A percentile compares a stretch with the other conserved stretches of the same genome.
phyloP scores from a whole-genome alignment of 1,140 invertebrate species.

The Atta texana region DNA sequence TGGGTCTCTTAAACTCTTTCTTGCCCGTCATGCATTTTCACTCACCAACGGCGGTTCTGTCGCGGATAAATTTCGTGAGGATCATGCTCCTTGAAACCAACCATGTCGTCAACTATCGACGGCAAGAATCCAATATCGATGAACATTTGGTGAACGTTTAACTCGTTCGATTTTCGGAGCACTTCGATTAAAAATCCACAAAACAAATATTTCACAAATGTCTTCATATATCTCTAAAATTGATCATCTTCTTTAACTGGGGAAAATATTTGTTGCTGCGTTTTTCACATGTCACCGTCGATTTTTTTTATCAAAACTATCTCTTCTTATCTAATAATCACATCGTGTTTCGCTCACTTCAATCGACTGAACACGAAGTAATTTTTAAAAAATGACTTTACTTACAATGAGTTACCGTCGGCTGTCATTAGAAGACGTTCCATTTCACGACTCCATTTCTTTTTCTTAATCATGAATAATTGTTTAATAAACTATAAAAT shows the following conservation, averaged over 20 bases:
- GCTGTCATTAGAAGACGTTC: not conserved
- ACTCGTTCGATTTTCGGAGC: not conserved
- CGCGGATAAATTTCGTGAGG: not conserved
- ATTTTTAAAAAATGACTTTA: not conserved
- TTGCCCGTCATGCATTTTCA: conserved; percentile 38
- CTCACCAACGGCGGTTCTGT: not conserved
- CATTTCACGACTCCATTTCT: not conserved
- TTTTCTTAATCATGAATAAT: not conserved
- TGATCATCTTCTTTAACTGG: not conserved
- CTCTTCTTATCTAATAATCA: not conserved
- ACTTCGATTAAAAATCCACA: not conserved
- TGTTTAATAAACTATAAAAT: not conserved
- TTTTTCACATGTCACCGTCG: not conserved
- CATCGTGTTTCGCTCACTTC: conserved; percentile 11
- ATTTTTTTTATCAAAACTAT: not conserved
- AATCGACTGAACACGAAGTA: not conserved
- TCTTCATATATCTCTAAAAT: not conserved
- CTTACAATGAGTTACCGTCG: not conserved
- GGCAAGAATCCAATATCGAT: not conserved
- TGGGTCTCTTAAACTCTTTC: conserved; percentile 52
- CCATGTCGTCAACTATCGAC: not conserved
- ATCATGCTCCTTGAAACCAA: not conserved
- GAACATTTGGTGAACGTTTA: not conserved
- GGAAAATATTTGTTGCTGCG: not conserved
- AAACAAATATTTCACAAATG: not conserved